Conservation (phyloP, 2,888 invertebrate genomes). For the Cryptocephalus moraei region DNA sequence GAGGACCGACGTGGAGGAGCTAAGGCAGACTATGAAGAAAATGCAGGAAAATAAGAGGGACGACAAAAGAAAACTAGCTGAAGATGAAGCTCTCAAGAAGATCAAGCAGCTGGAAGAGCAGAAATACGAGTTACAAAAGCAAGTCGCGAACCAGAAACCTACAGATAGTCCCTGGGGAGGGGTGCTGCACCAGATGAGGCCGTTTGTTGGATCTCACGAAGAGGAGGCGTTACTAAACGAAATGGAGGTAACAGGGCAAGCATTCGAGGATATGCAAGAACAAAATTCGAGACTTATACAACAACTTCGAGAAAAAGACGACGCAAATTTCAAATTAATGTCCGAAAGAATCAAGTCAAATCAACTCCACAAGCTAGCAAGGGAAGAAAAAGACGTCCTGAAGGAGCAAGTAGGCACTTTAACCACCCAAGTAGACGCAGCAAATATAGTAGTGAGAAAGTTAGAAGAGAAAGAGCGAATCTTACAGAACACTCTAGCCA, state of each 20-base stretch:
- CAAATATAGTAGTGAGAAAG: conserved; percentile 86
- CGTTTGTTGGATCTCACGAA: conserved; percentile 70
- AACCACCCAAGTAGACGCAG: conserved; percentile 67
- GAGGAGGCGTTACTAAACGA: conserved; percentile 95
- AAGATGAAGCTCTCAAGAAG: conserved; percentile 89
- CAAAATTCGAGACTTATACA: conserved; percentile 93
- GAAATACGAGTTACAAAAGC: conserved; percentile 84
- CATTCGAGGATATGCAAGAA: conserved; percentile 99
- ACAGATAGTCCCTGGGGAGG: conserved; percentile 33
- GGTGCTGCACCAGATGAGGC: conserved; percentile 46
- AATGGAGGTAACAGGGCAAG: conserved; percentile 99
- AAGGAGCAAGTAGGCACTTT: conserved; percentile 59
- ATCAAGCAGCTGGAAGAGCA: conserved; percentile 92
- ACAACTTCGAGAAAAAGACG: conserved; percentile 92
- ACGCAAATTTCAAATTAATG: conserved; percentile 98
- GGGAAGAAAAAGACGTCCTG: conserved; percentile 90
- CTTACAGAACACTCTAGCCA: conserved; percentile 81
- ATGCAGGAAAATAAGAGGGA: conserved; percentile 88
- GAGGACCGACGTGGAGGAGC: conserved; percentile 81
- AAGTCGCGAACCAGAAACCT: conserved; percentile 77
- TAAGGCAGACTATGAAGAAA: conserved; percentile 76
- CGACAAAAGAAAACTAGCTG: conserved; percentile 80
- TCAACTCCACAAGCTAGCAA: conserved; percentile 84
- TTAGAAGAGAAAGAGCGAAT: conserved; percentile 93
- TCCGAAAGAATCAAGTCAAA: conserved; percentile 93